Evolutionary conservation across 1,140 invertebrate species (phyloP), one percentile per base, ranked within the genome.

Genomic region (Chionoecetes opilio): DNA sequence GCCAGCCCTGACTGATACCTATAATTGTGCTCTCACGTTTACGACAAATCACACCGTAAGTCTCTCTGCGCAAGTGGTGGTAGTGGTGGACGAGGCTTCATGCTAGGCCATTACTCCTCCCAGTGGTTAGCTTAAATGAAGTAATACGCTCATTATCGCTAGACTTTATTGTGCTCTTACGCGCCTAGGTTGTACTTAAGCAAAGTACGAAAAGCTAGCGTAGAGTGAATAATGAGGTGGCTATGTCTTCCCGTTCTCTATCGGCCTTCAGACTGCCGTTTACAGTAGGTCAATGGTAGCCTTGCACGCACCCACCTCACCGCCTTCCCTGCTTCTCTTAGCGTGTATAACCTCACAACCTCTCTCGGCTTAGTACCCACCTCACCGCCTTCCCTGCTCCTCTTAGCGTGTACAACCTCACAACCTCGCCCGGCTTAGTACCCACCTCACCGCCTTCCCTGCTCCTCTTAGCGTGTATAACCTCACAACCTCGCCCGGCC

Each of bases 81-180:
- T 75, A 26, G 63, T n/a, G 63, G 63, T 75, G 63, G 63, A 75
- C 63, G 63, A 75, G 63, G 21, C 21, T 26, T 26, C 21, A 75
- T 26, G 63, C 26, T 17, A 75, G n/a, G 63, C 63, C 63, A 75
- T 75, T 75, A 75, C 63, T 75, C 63, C 63, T 75, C 63, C 63
- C 63, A 75, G 63, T 75, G 63, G 63, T 75, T 75, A 75, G 63
- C 63, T 17, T n/a, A 75, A 75, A 75, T 75, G 63, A 75, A 75
- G 63, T 75, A 75, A 75, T 75, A 75, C 63, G n/a, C 63, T 75
- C 63, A n/a, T 75, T 75, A 75, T 75, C 63, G 63, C 63, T n/a
- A n/a, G 63, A 75, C 63, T 75, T 75, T 75, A 75, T 75, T 75
- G 63, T 75, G n/a, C 63, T 75, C 63, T 75, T 75, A 75, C 63